Percentiles rank a stretch among this genome's conserved stretches.
These are phyloP conservation scores for Noturus placidus DNA, from an alignment of 2,113 vertebrate species.

Conservation along the genomic window DNA sequence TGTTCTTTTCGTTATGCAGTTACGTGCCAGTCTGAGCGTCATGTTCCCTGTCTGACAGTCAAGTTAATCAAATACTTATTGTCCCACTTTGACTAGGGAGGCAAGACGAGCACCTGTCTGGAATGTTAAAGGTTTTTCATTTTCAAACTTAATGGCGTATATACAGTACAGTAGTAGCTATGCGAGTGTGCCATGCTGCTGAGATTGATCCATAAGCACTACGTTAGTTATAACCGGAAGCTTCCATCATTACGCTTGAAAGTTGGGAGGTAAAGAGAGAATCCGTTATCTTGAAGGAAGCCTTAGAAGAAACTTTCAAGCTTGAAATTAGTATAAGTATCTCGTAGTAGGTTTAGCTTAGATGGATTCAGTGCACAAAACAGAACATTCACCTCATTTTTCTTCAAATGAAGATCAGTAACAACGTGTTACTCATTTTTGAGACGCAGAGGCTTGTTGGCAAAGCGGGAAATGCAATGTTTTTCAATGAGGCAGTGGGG, in stretches of 20 bases:
- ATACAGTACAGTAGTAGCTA: background rate
- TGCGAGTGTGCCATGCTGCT: background rate
- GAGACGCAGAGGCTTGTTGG: background rate
- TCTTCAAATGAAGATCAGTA: no score
- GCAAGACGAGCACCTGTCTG: background rate
- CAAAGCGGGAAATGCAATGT: background rate
- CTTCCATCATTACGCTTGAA: no score
- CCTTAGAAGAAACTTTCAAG: background rate
- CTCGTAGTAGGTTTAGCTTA: background rate
- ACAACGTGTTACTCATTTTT: background rate
- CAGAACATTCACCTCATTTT: no score
- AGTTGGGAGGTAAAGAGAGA: no score
- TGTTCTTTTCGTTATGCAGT: background rate
- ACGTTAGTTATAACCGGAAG: background rate
- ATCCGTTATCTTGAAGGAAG: background rate
- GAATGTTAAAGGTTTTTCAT: background rate
- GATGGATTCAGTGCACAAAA: background rate
- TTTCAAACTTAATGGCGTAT: background rate
- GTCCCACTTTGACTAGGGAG: background rate
- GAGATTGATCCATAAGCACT: no score
- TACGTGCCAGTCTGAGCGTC: background rate
- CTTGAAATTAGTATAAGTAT: background rate
- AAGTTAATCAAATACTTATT: background rate
- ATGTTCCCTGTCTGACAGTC: background rate
- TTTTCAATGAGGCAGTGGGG: conserved; percentile 16